Evolutionary conservation across 1,140 invertebrate genomes (phyloP).

Genomic region (Drosophila sp.): DNA sequence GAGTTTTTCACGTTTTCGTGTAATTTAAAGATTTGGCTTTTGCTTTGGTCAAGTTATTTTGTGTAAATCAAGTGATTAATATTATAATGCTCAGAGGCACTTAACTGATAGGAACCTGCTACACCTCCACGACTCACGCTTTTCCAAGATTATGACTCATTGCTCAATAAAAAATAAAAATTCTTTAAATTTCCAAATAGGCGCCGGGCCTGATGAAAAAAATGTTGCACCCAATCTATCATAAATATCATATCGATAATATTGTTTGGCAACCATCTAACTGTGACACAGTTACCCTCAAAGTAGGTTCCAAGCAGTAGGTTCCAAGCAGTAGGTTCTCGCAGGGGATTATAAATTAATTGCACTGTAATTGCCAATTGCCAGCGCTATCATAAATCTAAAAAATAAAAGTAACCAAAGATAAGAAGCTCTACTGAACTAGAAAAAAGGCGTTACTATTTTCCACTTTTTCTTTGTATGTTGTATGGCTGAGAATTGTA

Average conservation of each 20-base stretch:
- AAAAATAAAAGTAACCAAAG: slow-evolving; percentile 20
- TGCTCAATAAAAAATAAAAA: neutral
- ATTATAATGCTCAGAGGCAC: slow-evolving; percentile 14
- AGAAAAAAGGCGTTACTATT: neutral
- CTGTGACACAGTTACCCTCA: slow-evolving; percentile 37
- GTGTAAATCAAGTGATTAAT: slow-evolving; percentile 17
- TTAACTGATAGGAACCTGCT: slow-evolving; percentile 6
- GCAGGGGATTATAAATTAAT: slow-evolving; percentile 57
- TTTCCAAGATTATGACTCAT: slow-evolving; percentile 4
- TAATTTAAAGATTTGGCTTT: slow-evolving; percentile 38
- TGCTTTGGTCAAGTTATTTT: neutral
- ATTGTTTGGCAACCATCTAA: slow-evolving; percentile 40
- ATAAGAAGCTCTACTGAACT: slow-evolving; percentile 7
- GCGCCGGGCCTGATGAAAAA: slow-evolving; percentile 8
- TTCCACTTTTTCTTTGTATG: slow-evolving; percentile 29
- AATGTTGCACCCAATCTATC: slow-evolving; percentile 23
- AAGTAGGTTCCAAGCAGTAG: slow-evolving; percentile 47
- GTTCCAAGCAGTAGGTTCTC: slow-evolving; percentile 12
- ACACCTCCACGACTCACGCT: neutral
- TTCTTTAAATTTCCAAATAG: slow-evolving; percentile 4
- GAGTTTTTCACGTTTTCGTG: slow-evolving; percentile 27
- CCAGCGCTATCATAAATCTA: slow-evolving; percentile 46
- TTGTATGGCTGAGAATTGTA: slow-evolving; percentile 4
- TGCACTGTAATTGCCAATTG: slow-evolving; percentile 60
- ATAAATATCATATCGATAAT: slow-evolving; percentile 48